These are phyloP conservation scores for Istiophorus platypterus DNA, from an alignment of 2,113 vertebrate genomes.

Conservation along the genomic window DNA sequence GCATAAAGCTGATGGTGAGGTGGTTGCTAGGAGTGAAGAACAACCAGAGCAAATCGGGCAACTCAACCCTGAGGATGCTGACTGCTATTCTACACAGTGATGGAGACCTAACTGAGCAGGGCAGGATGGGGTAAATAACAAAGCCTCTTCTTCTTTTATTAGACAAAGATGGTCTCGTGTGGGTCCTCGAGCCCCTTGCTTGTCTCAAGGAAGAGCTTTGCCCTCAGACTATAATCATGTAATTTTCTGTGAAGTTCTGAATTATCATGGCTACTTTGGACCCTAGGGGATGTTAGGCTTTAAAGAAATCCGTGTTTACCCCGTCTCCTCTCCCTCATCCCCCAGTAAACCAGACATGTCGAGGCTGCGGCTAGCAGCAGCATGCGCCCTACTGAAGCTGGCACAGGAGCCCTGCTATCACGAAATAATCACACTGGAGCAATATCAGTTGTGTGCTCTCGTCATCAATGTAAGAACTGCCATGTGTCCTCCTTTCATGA, in stretches of 20 bases:
- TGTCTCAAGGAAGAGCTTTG: neutral
- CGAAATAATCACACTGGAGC: constrained; percentile 98
- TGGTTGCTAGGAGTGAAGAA: constrained; percentile 99
- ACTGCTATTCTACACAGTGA: constrained; percentile 98
- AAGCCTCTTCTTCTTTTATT: neutral
- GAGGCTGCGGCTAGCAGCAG: constrained; percentile 93
- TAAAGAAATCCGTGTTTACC: constrained; percentile 23
- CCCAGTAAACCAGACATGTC: constrained; percentile 99
- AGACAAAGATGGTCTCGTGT: neutral
- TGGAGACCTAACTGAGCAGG: constrained; percentile 97
- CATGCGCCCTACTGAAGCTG: constrained; percentile 94
- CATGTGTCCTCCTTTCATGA: no score
- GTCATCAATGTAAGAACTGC: constrained; percentile 92
- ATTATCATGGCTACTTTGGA: constrained; percentile 20
- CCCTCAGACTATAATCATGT: constrained; percentile 14
- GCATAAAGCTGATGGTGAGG: constrained; percentile 99
- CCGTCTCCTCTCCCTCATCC: constrained; percentile 10
- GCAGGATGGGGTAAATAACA: constrained; percentile 91
- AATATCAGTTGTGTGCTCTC: constrained; percentile 96
- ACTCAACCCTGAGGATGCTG: constrained; percentile 95
- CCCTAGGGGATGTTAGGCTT: neutral
- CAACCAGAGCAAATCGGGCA: constrained; percentile 98
- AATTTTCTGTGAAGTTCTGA: neutral
- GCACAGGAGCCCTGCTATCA: constrained; percentile 99
- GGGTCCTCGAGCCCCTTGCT: neutral